Conservation (phyloP, 2,113 vertebrate genomes). For the Callipepla squamata region DNA sequence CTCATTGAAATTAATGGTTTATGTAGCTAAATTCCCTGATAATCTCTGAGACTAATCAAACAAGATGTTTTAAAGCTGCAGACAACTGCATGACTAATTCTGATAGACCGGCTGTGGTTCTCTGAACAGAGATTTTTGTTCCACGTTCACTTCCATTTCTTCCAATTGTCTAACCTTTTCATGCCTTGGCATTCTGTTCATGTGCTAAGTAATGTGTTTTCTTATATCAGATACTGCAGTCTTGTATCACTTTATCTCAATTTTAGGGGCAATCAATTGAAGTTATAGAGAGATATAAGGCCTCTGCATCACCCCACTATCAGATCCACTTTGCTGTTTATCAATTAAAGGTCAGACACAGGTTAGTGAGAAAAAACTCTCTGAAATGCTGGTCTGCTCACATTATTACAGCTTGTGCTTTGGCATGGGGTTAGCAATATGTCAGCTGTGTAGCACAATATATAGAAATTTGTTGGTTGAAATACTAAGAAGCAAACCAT, state of each 20-base stretch:
- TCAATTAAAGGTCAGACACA: slow-evolving; percentile 66
- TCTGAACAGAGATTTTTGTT: slow-evolving; percentile 11
- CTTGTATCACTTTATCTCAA: slow-evolving; percentile 64
- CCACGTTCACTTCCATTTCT: background rate
- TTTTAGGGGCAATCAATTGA: slow-evolving; percentile 59
- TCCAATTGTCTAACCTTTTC: slow-evolving; percentile 1
- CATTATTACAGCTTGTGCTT: slow-evolving; percentile 49
- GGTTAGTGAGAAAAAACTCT: slow-evolving; percentile 52
- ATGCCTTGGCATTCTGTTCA: slow-evolving; percentile 6
- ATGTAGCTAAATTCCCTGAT: background rate
- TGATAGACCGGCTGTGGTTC: background rate
- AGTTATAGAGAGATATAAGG: slow-evolving; percentile 54
- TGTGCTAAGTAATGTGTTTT: slow-evolving; percentile 48
- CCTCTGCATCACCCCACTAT: slow-evolving; percentile 30
- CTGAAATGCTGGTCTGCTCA: slow-evolving; percentile 25
- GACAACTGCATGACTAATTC: slow-evolving; percentile 12
- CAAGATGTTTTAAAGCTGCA: background rate
- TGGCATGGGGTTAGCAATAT: background rate
- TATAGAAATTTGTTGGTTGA: background rate
- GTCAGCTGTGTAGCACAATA: slow-evolving; percentile 1
- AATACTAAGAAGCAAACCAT: background rate
- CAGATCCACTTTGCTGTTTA: slow-evolving; percentile 58
- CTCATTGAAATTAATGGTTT: slow-evolving; percentile 27
- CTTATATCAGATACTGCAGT: slow-evolving; percentile 26
- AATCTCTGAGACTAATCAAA: slow-evolving; percentile 12